phyloP scores from a whole-genome alignment of 2,113 vertebrate genomes.

The Columba janthina region DNA sequence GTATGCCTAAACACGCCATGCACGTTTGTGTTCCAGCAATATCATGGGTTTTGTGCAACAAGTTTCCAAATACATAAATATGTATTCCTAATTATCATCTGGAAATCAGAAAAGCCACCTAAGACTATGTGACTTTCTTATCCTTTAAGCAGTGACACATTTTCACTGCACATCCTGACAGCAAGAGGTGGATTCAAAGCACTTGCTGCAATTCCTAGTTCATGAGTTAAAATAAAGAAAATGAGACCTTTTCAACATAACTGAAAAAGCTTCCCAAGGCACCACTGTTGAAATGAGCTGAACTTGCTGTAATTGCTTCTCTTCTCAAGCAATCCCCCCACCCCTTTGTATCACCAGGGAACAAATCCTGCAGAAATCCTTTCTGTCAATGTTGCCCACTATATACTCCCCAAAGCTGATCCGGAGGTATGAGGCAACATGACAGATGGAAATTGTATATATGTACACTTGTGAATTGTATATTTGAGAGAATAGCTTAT shows the following conservation, averaged over 20 bases:
- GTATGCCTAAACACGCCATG: background rate
- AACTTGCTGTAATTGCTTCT: background rate
- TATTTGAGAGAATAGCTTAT: background rate
- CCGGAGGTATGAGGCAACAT: fast-evolving
- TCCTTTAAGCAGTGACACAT: background rate
- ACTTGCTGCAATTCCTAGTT: background rate
- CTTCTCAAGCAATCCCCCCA: background rate
- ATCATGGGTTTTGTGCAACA: background rate
- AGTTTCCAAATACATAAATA: background rate
- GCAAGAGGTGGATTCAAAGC: background rate
- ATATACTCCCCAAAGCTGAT: background rate
- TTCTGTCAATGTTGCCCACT: background rate
- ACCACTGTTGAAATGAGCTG: background rate
- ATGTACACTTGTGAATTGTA: background rate
- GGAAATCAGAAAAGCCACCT: background rate
- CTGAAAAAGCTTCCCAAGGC: background rate
- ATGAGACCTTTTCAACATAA: background rate
- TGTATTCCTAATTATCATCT: background rate
- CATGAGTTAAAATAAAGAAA: background rate
- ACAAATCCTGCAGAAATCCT: background rate
- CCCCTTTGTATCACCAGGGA: background rate
- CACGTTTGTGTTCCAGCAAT: background rate
- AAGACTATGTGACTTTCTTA: background rate
- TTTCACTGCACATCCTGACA: background rate
- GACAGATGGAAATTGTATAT: background rate